A percentile compares a stretch with the other conserved stretches of the same genome.
phyloP scores from a whole-genome alignment of 2,888 invertebrate genomes.

The Sceliomorpha sp. region DNA sequence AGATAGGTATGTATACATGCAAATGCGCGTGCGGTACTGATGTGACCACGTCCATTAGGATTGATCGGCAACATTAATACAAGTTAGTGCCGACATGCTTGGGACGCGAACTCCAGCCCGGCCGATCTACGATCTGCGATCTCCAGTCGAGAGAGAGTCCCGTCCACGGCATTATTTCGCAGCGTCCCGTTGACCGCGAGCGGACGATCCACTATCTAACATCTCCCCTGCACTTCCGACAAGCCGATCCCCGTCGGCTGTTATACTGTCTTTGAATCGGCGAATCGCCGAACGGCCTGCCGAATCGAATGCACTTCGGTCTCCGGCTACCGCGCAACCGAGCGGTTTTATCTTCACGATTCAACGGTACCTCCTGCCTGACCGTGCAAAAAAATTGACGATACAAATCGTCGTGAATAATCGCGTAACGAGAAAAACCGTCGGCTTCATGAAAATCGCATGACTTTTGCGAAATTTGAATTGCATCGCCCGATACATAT shows the following conservation, averaged over 20 bases:
- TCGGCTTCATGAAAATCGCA: constrained; percentile 32
- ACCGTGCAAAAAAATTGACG: constrained; percentile 25
- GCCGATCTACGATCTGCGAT: constrained; percentile 65
- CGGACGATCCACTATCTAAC: constrained; percentile 60
- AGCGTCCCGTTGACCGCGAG: constrained; percentile 51
- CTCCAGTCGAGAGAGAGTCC: constrained; percentile 55
- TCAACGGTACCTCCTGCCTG: constrained; percentile 42
- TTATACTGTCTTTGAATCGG: constrained; percentile 54
- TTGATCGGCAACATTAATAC: constrained; percentile 79
- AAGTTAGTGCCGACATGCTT: constrained; percentile 79
- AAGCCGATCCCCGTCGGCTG: constrained; percentile 51
- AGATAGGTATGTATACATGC: constrained; percentile 63
- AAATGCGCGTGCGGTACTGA: constrained; percentile 71
- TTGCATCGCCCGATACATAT: too few relatives aligned
- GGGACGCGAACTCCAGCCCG: constrained; percentile 61
- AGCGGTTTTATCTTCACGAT: constrained; percentile 42
- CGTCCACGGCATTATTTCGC: constrained; percentile 54
- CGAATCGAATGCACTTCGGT: constrained; percentile 43
- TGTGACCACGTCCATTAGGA: constrained; percentile 77
- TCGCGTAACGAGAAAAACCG: constrained; percentile 12
- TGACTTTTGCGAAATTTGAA: constrained; percentile 21
- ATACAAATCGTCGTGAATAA: constrained; percentile 50
- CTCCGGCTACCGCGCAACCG: constrained; percentile 47
- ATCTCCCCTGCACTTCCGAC: constrained; percentile 56
- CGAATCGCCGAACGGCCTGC: constrained; percentile 42